These are phyloP conservation scores for Acanthochromis polyacanthus DNA, from an alignment of 2,113 vertebrate species.

Conservation along the genomic window DNA sequence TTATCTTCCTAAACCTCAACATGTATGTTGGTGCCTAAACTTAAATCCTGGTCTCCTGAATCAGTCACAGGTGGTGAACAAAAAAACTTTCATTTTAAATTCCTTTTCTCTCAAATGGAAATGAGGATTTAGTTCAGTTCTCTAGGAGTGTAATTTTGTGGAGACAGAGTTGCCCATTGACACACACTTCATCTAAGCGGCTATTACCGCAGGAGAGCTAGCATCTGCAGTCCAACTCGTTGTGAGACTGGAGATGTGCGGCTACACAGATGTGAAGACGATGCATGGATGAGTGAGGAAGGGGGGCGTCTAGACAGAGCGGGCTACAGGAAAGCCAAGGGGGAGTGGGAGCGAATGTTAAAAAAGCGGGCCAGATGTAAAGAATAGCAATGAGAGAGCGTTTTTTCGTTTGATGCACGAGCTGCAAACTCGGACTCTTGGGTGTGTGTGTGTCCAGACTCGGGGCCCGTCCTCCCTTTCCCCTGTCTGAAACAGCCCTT, in stretches of 20 bases:
- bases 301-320: slow-evolving; percentile 47
- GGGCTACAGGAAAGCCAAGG: background rate
- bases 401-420: slow-evolving; percentile 41
- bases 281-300: slow-evolving; percentile 15
- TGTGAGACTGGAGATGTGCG: background rate
- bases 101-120: too few species aligned
- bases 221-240: background rate
- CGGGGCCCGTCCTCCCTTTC: slow-evolving; percentile 36
- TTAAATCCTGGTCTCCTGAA: too few species aligned
- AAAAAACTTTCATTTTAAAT: too few species aligned
- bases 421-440: slow-evolving; percentile 36
- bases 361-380: slow-evolving; percentile 15
- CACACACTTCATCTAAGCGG: background rate
- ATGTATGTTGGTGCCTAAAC: too few species aligned
- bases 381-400: slow-evolving; percentile 29
- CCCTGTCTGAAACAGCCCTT: slow-evolving; percentile 73
- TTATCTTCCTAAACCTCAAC: too few species aligned
- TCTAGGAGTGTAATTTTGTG: too few species aligned
- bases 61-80: too few species aligned
- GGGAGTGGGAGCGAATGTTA: background rate
- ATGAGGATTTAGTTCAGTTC: too few species aligned
- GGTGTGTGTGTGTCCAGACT: slow-evolving; percentile 19
- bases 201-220: background rate
- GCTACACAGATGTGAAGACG: slow-evolving; percentile 58
- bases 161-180: background rate